phyloP scores from a whole-genome alignment of 1,140 invertebrate genomes.

The Amyelois transitella region DNA sequence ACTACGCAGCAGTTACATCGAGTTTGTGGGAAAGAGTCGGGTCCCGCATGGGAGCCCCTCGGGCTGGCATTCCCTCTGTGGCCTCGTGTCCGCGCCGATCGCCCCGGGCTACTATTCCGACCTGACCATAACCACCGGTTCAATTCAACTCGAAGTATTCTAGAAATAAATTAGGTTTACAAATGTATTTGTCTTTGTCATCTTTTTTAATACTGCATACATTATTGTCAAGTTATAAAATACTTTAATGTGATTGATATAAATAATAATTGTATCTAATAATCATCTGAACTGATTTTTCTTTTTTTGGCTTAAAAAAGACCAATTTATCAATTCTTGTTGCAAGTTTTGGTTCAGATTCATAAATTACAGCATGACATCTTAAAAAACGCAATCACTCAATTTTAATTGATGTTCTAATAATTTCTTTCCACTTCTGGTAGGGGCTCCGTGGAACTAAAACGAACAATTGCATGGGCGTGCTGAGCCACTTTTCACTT shows the following conservation, averaged over 20 bases:
- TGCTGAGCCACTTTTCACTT: constrained; percentile 28
- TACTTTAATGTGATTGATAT: no score
- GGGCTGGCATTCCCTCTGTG: constrained; percentile 32
- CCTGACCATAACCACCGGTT: constrained; percentile 29
- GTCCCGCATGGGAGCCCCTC: constrained; percentile 32
- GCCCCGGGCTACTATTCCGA: constrained; percentile 28
- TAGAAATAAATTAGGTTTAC: constrained; percentile 1
- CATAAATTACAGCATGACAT: no score
- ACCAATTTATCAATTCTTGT: no score
- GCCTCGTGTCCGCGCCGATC: constrained; percentile 8
- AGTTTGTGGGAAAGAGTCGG: constrained; percentile 32
- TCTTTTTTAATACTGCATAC: no score
- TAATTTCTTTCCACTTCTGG: neutral
- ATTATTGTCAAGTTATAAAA: no score
- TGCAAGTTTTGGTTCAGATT: no score
- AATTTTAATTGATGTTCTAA: neutral
- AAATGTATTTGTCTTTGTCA: neutral
- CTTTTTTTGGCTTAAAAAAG: no score
- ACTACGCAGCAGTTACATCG: constrained; percentile 14
- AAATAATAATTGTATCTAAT: no score
- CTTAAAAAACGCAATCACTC: no score
- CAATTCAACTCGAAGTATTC: constrained; percentile 12
- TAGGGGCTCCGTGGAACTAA: constrained; percentile 10
- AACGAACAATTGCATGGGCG: constrained; percentile 18
- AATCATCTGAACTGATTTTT: no score